Base-by-base conservation (phyloP, 2,888 invertebrate species). In the Phrixothrix hirtus region DNA sequence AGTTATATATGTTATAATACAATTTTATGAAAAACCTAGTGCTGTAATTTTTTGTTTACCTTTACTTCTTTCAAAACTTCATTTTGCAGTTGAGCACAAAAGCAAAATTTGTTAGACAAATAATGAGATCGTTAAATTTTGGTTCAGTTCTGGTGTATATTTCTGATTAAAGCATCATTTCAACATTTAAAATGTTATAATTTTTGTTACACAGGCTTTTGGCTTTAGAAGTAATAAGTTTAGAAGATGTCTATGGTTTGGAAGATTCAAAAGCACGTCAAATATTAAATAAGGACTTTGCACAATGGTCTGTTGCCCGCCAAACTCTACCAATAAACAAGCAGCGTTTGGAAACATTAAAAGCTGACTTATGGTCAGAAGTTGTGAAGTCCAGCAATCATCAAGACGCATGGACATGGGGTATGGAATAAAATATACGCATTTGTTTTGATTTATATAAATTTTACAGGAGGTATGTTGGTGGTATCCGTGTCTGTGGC, bases 341-440 rank as follows among this genome's bases (percentile, higher is more conserved):
- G 75, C 84, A 88, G 59, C 85, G 86, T 66, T 78, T 93, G 67
- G 87, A 88, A 65, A 81, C 84, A 26, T 77, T 92, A 29, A 93
- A 92, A 73, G 84, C 86, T 1, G 88, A 90, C 68, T 81, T 93
- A 14, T 92, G 90, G 92, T 90, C 88, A 57, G 86, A 88, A 38
- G 92, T 90, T 39, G 92, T 89, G 41, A 92, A 90, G 75, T 88
- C 83, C 65, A 89, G 89, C 72, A 87, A 88, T 70, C 91, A 92
- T 68, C 89, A 90, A 71, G 91, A 91, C 78, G 91, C 91, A 38
- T 92, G 92, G 91, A 91, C 91, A 72, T 90, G 89, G 88, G 91
- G 91, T 84, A 69, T 71, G 35, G 26, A 14, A 34, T 21, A 5
- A 21, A 5, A n/a, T n/a, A n/a, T n/a, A n/a, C n/a, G n/a, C n/a